phyloP scores from a whole-genome alignment of 2,113 vertebrate genomes.

The Sorex fumeus region DNA sequence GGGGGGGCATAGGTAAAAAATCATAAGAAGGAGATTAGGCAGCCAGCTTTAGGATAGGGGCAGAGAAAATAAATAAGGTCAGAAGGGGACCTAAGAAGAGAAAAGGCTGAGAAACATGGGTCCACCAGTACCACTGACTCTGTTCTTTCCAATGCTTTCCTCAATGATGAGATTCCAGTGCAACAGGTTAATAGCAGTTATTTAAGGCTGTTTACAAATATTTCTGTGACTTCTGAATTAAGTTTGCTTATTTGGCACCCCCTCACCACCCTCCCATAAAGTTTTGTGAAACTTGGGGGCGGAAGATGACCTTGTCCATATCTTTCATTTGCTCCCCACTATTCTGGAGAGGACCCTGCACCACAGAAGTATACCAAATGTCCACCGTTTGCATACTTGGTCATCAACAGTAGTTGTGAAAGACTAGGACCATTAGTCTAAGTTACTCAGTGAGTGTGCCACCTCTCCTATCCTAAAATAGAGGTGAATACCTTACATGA shows the following conservation, averaged over 20 bases:
- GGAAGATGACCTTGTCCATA: not conserved
- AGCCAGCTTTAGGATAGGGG: too few relatives aligned
- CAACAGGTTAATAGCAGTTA: not conserved
- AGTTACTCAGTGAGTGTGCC: constrained; percentile 47
- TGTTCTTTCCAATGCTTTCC: not conserved
- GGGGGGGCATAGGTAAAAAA: too few relatives aligned
- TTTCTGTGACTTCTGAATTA: constrained; percentile 1
- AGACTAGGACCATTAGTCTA: constrained; percentile 27
- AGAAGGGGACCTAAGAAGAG: too few relatives aligned
- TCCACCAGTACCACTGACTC: not conserved
- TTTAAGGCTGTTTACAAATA: not conserved
- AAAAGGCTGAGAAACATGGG: too few relatives aligned
- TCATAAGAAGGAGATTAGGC: too few relatives aligned
- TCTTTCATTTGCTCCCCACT: not conserved
- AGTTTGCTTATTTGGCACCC: constrained; percentile 41
- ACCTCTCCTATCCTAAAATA: constrained; percentile 52
- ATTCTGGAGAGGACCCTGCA: not conserved
- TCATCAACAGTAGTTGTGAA: constrained; percentile 48
- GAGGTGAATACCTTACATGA: constrained; percentile 55
- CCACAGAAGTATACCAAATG: not conserved
- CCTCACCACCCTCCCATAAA: not conserved
- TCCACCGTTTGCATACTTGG: not conserved
- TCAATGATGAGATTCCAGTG: not conserved
- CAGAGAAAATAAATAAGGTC: too few relatives aligned
- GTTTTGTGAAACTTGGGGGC: constrained; percentile 38